Base-by-base conservation (phyloP, 2,113 vertebrate genomes). In the Raja brachyura region DNA sequence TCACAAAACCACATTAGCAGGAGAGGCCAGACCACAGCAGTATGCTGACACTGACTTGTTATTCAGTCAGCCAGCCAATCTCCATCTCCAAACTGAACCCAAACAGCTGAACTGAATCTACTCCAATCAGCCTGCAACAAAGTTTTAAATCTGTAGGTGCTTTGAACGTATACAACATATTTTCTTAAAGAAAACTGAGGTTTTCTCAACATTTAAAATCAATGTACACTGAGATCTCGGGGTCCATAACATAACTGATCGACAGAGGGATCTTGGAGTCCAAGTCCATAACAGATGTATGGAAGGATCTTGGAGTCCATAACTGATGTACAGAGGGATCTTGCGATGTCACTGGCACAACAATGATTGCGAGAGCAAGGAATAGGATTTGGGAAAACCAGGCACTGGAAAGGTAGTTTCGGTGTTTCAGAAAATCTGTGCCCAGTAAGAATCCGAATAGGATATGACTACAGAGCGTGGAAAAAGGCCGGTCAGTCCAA, bases 1-100 rank as follows among this genome's bases (percentile, higher is more conserved):
- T 94, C 93, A 94, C 86, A 94, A 94, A 94, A 95, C 54, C 66
- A 56, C 93, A 93, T 75, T 63, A 88, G 56, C 75, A 94, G 7
- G 81, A 78, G 93, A 93, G 88, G 13, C 61, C 66, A 90, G 2
- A 25, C 33, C 33, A 70, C 59, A 93, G 93, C 93, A 28, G 54
- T 94, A 14, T 33, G 93, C 93, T 93, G 93, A 94, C 77, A 86
- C 92, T 93, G 93, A 48, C 93, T 94, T 94, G 93, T 93, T 88
- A 66, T 18, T 73, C 18, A 4, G 14, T 11, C 7, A 61, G 14
- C 76, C 93, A 25, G 90, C 90, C 77, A 70, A 48, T 13, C 22
- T 59, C 68, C 3, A 0, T 59, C 63, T 93, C 68, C 93, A 25
- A 88, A 88, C 31, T 93, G 90, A 68, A 81, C 94, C 83, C 48